Evolutionary conservation across 2,797 vertebrate genomes (phyloP), one percentile per base, ranked within the genome.

Genomic region (Rhinoraja longicauda): DNA sequence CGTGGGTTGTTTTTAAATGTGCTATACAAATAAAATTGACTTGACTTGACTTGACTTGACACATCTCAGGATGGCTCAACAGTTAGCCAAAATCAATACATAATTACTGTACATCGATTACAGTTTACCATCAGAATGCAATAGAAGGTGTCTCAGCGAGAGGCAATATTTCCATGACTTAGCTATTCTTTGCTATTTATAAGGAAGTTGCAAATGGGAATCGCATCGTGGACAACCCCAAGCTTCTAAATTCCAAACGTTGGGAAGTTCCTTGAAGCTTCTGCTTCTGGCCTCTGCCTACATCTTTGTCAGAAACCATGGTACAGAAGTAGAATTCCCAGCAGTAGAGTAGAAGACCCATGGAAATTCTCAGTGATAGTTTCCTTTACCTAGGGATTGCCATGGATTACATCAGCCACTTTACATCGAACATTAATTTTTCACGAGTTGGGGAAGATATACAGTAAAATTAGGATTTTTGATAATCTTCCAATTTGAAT

Each of bases 401-500:
- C 32, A 64, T 21, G 15, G 15, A 32, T 88, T 64, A 64, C 59
- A 88, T 36, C 84, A 64, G n/a, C 17, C 29, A 64, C 59, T 21
- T 88, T 21, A 0, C 15, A 36, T 67, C 7, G 36, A 88, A 88
- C 13, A 17, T 29, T 19, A 36, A 36, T 15, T 67, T 67, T 32
- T 67, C 81, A 29, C 29, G 4, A 8, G 24, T 21, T 24, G 19
- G 78, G 12, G 19, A 45, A 21, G 39, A 81, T 45, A 19, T 57
- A 53, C 45, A 6, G 45, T 53, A 59, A 84, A 59, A 57, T 59
- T 29, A 36, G n/a, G 59, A 36, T 36, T 64, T 26, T 67, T 67
- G n/a, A 88, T 88, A 64, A 86, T 64, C n/a, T 88, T 64, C n/a
- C 84, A 88, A 88, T 17, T 88, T 62, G 57, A 12, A 62, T 62